These are phyloP conservation scores for Sciurus vulgaris DNA, from an alignment of 2,797 vertebrate species.

Conservation along the genomic window DNA sequence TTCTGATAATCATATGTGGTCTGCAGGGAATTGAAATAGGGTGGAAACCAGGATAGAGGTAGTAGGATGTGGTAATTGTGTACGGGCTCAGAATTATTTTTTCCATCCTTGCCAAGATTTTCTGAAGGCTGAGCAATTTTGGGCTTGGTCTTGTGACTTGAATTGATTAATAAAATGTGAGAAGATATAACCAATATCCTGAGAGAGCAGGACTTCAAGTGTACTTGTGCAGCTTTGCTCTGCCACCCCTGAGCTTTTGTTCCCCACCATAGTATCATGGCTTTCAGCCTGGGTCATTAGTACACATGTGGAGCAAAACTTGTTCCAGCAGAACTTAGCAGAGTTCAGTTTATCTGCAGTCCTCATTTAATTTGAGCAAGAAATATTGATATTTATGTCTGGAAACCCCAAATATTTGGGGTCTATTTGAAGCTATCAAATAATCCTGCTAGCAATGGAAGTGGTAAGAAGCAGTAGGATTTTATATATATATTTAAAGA, in stretches of 20 bases:
- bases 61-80: not conserved
- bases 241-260: not conserved
- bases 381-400: slow-evolving; percentile 63
- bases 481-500: slow-evolving; percentile 48
- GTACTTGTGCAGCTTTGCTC: not conserved
- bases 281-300: not conserved
- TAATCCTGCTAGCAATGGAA: not conserved
- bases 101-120: slow-evolving; percentile 45
- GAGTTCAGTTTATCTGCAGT: not conserved
- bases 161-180: slow-evolving; percentile 49
- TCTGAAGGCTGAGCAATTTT: not conserved
- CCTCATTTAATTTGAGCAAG: slow-evolving; percentile 19
- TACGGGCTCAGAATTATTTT: slow-evolving; percentile 43
- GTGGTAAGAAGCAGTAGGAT: not conserved
- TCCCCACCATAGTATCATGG: not conserved
- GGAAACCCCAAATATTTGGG: not conserved
- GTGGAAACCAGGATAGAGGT: slow-evolving; percentile 8
- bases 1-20: not conserved
- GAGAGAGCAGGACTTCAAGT: not conserved
- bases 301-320: not conserved
- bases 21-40: not conserved
- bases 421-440: not conserved
- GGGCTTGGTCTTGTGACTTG: slow-evolving; percentile 22
- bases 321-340: not conserved
- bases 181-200: not conserved